phyloP scores from a whole-genome alignment of 2,113 vertebrate genomes.

The Ranitomeya variabilis region DNA sequence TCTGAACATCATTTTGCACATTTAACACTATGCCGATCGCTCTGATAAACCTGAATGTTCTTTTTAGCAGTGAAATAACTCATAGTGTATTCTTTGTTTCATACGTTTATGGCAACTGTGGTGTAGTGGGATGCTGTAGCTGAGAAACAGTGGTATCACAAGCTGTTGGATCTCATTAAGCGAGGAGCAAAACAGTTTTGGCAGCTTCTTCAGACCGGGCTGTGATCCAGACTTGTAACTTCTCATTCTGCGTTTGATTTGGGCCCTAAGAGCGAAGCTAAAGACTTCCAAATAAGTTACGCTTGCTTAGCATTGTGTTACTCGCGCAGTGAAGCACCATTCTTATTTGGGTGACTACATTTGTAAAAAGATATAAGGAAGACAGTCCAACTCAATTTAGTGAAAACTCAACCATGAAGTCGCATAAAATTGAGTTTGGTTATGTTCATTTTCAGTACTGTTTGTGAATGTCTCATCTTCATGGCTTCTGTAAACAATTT shows the following conservation, averaged over 20 bases:
- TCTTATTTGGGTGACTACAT: neutral
- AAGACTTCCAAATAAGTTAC: neutral
- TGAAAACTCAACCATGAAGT: conserved; percentile 18
- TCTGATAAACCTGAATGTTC: conserved; percentile 7
- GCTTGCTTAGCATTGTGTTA: neutral
- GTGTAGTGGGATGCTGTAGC: neutral
- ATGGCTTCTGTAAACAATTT: conserved; percentile 5
- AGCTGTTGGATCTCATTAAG: conserved; percentile 37
- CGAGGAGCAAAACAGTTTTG: conserved; percentile 42
- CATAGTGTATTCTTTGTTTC: neutral
- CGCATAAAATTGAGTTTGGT: conserved; percentile 12
- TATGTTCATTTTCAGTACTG: neutral
- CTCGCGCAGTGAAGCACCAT: neutral
- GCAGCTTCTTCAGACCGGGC: neutral
- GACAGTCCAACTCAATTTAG: neutral
- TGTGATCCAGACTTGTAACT: conserved; percentile 41
- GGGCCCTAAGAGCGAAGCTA: conserved; percentile 41
- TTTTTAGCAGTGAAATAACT: conserved; percentile 15
- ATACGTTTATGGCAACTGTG: neutral
- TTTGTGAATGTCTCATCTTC: neutral
- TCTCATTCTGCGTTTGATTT: conserved; percentile 25
- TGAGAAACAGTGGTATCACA: conserved; percentile 4
- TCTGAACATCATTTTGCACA: conserved; percentile 41
- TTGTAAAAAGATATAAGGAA: neutral
- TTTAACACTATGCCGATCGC: conserved; percentile 52